phyloP scores from a whole-genome alignment of 1,140 invertebrate genomes.

The Drosophila kohkoa region DNA sequence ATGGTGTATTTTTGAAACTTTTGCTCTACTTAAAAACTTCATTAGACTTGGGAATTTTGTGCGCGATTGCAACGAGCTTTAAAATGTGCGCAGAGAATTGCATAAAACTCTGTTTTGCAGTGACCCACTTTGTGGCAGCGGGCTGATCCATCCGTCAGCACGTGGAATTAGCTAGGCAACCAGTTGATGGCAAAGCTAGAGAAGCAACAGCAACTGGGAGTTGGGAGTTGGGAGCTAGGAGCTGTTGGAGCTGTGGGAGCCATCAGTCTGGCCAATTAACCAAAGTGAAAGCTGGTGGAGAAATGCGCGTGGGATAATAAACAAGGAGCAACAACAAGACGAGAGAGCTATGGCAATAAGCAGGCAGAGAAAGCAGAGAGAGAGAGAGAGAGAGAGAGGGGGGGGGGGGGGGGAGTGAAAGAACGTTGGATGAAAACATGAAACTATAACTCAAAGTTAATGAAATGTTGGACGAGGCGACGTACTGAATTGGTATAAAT shows the following conservation, averaged over 20 bases:
- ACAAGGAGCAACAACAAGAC: not conserved
- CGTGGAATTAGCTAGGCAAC: not conserved
- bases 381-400: too few species aligned
- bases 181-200: not conserved
- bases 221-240: not conserved
- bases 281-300: slow-evolving; percentile 44
- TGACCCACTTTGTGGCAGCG: slow-evolving; percentile 9
- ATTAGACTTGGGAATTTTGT: too few species aligned
- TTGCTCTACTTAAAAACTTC: too few species aligned
- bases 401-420: not conserved
- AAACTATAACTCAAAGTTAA: slow-evolving; percentile 61
- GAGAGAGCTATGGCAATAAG: not conserved
- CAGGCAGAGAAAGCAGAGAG: not conserved
- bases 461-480: slow-evolving; percentile 64
- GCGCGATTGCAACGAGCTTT: too few species aligned
- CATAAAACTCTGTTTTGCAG: not conserved
- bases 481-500: slow-evolving; percentile 70
- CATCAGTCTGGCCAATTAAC: slow-evolving; percentile 60
- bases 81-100: not conserved
- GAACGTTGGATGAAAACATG: slow-evolving; percentile 25
- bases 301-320: slow-evolving; percentile 7
- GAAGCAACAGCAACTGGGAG: not conserved
- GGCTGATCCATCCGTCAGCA: not conserved
- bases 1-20: too few species aligned
- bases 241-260: slow-evolving; percentile 8